phyloP scores from a whole-genome alignment of 2,797 vertebrate genomes.

The Microtus obscurus region DNA sequence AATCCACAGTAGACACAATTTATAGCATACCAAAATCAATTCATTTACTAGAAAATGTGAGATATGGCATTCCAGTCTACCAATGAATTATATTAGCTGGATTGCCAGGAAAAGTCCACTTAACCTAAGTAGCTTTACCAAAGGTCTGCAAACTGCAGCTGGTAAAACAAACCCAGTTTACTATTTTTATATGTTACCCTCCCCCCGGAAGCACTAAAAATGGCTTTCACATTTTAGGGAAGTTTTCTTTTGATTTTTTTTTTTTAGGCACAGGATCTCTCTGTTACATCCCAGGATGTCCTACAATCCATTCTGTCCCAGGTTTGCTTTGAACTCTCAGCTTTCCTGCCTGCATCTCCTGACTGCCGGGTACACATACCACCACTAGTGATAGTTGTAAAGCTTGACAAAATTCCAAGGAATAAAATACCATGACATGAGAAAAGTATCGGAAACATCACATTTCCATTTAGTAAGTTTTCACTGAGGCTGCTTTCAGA shows the following conservation, averaged over 20 bases:
- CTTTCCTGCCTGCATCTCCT: not conserved
- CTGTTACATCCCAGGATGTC: not conserved
- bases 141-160: conserved; percentile 4
- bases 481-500: not conserved
- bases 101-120: conserved; percentile 27
- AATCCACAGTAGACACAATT: conserved; percentile 37
- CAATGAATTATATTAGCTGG: not conserved
- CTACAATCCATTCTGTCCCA: not conserved
- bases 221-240: conserved; percentile 16
- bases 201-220: not conserved
- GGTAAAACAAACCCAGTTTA: not conserved
- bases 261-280: not conserved
- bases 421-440: conserved; percentile 12
- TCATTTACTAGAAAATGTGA: conserved; percentile 49
- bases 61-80: not conserved
- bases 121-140: conserved; percentile 1
- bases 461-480: conserved; percentile 39
- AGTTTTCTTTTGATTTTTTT: not conserved
- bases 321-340: not conserved
- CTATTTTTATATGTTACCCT: conserved; percentile 13
- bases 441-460: conserved; percentile 29
- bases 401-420: conserved; percentile 35
- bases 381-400: not conserved
- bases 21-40: conserved; percentile 32
- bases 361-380: not conserved